Percentiles rank a stretch among this genome's conserved stretches.
Conservation (phyloP, 2,888 invertebrate species). For the Eudasyphora cyanicolor region DNA sequence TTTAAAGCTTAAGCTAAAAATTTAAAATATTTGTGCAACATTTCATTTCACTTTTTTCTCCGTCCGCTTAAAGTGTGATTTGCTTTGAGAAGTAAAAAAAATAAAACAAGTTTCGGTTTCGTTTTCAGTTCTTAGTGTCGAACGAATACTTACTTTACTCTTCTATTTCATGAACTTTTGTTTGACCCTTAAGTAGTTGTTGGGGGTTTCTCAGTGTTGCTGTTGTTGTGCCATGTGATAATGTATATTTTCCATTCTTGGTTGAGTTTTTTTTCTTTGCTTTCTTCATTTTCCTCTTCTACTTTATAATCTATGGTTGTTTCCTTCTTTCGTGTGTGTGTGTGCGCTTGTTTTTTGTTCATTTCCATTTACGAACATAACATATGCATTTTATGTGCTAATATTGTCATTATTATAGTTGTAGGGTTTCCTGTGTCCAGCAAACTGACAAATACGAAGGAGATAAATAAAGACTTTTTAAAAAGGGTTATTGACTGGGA, state of each 20-base stretch:
- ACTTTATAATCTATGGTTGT: background rate
- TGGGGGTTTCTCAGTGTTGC: too few relatives aligned
- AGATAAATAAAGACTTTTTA: background rate
- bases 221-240: background rate
- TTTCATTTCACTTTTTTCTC: background rate
- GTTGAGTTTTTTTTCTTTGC: background rate
- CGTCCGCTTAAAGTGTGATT: background rate
- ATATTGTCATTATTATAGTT: conserved; percentile 61
- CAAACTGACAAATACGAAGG: conserved; percentile 28
- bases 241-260: background rate
- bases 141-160: background rate
- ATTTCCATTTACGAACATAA: conserved; percentile 35
- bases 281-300: background rate
- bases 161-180: conserved; percentile 61
- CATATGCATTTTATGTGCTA: conserved; percentile 65
- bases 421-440: conserved; percentile 57
- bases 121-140: background rate
- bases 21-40: background rate
- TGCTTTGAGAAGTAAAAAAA: background rate
- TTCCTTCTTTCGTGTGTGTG: background rate
- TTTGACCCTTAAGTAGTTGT: conserved; percentile 60
- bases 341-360: background rate
- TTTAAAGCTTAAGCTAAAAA: background rate
- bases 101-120: background rate
- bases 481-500: background rate